Base-by-base conservation (phyloP, 2,888 invertebrate genomes). In the Hylaea fasciaria region DNA sequence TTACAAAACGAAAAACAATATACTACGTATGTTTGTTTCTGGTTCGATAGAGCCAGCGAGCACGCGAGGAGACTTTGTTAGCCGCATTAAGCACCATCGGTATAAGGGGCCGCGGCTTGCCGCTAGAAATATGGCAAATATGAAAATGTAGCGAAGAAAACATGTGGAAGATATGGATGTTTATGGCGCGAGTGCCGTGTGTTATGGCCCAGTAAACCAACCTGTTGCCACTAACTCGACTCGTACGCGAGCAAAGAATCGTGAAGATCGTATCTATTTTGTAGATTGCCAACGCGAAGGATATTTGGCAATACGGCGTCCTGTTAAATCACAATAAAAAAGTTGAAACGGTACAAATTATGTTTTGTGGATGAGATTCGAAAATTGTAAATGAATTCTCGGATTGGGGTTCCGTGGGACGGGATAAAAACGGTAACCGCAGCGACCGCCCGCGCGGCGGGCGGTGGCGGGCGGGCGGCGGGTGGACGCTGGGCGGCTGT, bases 301-400 rank as follows among this genome's bases (percentile, higher is more conserved):
- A 32, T 32, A 32, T 9, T 10, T 5, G 22, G 32, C 3, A 32
- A 8, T 32, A 29, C 4, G n/a, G 32, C 41, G 16, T 46, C 53
- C 52, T 52, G 55, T 55, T 32, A 7, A 2, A 32, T 8, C 51
- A 59, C 49, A 62, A 49, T 64, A 56, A 51, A 53, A 48, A 51
- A 41, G 40, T 40, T 28, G 48, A 52, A 57, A 59, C 49, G 45
- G 51, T 68, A 67, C 62, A 70, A 74, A 72, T 68, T 69, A 73
- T 72, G 71, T 69, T 66, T 76, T 73, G 71, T 70, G 68, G 70
- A 76, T 72, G 71, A 62, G 66, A 71, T 74, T 76, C 71, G 71
- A 17, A 71, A 70, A 71, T 69, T 70, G 65, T 70, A 70, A 71
- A 74, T 71, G 68, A 71, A 68, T 64, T 50, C 56, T 45, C 37